Evolutionary conservation across 2,888 invertebrate species (phyloP), one percentile per base, ranked within the genome.

Genomic region (Oeneis ivallda): DNA sequence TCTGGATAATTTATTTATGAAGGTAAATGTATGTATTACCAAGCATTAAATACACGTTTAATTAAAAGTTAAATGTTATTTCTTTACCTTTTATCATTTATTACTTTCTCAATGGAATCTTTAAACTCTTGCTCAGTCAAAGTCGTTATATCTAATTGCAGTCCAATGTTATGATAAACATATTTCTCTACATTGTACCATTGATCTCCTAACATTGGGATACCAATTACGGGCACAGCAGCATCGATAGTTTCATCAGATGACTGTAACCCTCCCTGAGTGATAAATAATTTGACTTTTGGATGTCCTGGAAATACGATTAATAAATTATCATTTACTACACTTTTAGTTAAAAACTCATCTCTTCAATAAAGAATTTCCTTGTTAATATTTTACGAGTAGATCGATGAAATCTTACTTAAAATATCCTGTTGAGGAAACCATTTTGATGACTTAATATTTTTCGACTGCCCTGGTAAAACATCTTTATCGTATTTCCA

Each of bases 211-310:
- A 84, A 63, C 72, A 88, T 84, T 2, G 88, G 87, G 17, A 90
- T 72, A 9, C 80, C 87, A 15, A 88, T 73, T 3, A 89, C 62
- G 2, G 89, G 87, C 0, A 86, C 84, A 19, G 80, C 80, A 7
- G 82, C 81, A 58, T 73, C 70, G n/a, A 91, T 83, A 0, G 87
- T 80, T 73, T 91, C 89, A 56, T 89, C 87, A 1, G 86, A 77
- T 0, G 89, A 89, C 69, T 89, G 87, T 2, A 87, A 69, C 6
- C 89, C 89, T 52, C 84, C 86, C 80, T 91, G 89, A 1, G 85
- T 87, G 26, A 90, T 79, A 49, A 81, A 82, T 0, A 79, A 34
- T 72, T 87, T 90, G 0, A 92, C 62, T 34, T 92, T 91, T 6
- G 84, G 83, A 73, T 92, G 92, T 45, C 65, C 84, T 84, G 72